phyloP scores from a whole-genome alignment of 2,888 invertebrate genomes.

The Acanthosepion lycidas region DNA sequence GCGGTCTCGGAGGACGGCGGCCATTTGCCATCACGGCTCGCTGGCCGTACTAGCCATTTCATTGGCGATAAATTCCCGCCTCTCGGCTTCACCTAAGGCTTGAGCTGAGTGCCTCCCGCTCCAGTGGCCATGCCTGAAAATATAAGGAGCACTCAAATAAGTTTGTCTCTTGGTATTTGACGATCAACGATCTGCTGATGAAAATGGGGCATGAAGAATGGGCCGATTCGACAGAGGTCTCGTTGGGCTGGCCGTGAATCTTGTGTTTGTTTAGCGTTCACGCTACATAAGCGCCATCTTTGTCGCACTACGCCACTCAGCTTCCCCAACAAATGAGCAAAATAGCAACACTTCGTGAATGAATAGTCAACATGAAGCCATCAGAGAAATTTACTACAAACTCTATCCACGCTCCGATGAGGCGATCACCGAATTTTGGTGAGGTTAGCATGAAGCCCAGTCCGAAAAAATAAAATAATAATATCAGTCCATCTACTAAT shows the following conservation, averaged over 20 bases:
- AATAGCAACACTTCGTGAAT: constrained; percentile 37
- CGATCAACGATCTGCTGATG: constrained; percentile 46
- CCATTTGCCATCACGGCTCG: constrained; percentile 45
- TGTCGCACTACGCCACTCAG: constrained; percentile 44
- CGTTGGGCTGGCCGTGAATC: constrained; percentile 45
- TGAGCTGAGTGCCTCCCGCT: constrained; percentile 18
- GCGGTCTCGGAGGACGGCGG: neutral
- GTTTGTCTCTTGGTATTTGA: constrained; percentile 24
- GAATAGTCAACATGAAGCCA: constrained; percentile 38
- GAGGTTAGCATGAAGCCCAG: neutral
- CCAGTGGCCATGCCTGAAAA: constrained; percentile 41
- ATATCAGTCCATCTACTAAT: neutral
- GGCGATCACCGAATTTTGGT: constrained; percentile 37
- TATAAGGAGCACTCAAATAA: constrained; percentile 45
- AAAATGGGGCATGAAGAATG: constrained; percentile 45
- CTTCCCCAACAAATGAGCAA: constrained; percentile 37
- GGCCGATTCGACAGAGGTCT: constrained; percentile 40
- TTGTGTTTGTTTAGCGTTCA: constrained; percentile 46
- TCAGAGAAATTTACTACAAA: constrained; percentile 39
- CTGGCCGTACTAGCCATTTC: constrained; percentile 41
- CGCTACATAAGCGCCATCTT: constrained; percentile 38
- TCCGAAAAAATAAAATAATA: neutral
- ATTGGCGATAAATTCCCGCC: constrained; percentile 45
- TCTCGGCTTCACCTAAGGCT: neutral
- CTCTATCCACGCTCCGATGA: constrained; percentile 36